Base-by-base conservation (phyloP, 2,888 invertebrate genomes). In the Mantis religiosa region DNA sequence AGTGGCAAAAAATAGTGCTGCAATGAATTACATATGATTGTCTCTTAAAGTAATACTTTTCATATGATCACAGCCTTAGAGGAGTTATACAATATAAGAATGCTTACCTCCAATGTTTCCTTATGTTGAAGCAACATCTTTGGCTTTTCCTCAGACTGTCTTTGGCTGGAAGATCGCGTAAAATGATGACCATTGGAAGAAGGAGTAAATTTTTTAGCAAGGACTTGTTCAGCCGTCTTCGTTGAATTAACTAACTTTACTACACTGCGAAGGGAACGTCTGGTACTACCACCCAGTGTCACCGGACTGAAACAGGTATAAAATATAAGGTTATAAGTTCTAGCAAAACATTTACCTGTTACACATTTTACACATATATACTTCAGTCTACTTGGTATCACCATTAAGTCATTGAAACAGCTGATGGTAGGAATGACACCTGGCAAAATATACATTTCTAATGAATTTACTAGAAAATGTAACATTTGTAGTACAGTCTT, bases 191-290 rank as follows among this genome's bases (percentile, higher is more conserved):
- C 85, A 14, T 85, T 85, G 47, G 85, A 85, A 9, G 54, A 12
- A 15, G 85, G 85, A 54, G 85, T 9, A 6, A 27, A 54, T 27
- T 47, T 85, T 27, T 54, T 85, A 27, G 47, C 54, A 71, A 71
- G 54, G 54, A 25, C 54, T 25, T 71, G 54, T 25, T 71, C 54
- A 71, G 54, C 54, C 20, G 54, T 25, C 25, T 71, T 71, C 4
- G 54, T 3, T 2, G 82, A 71, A 87, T 87, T 82, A 41, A 71
- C 54, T 3, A 87, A 54, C 83, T 86, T 89, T 25, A 89, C 86
- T n/a, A 89, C 82, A n/a, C 86, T 88, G 34, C 89, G 89, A 84
- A 89, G 82, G 41, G 89, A 89, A 20, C 89, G 85, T 20, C 89
- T 88, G 27, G 34, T 54, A 82, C 54, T 88, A 84, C 81, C 86